Evolutionary conservation across 2,113 vertebrate species (phyloP).

Genomic region (Actenoides lindsayi): DNA sequence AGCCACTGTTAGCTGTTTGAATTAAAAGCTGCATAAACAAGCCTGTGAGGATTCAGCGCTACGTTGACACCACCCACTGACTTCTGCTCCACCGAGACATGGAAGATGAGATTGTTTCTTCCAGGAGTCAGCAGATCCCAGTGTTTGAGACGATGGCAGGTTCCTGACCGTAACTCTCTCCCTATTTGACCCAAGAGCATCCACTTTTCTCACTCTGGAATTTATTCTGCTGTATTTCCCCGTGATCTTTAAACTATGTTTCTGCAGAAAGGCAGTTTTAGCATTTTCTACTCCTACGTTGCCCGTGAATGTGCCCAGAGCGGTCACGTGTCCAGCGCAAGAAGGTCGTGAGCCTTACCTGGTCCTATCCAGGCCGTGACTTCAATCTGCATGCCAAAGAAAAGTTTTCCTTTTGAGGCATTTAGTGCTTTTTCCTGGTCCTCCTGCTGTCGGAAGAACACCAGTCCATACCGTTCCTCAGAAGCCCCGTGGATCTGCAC

Average conservation of each 20-base stretch:
- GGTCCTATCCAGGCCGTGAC: constrained; percentile 97
- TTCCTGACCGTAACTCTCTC: neutral
- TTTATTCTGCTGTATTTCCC: neutral
- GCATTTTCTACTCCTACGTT: neutral
- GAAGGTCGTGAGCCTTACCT: constrained; percentile 74
- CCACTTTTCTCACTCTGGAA: neutral
- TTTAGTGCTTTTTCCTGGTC: constrained; percentile 97
- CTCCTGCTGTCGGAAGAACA: constrained; percentile 98
- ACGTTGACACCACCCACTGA: neutral
- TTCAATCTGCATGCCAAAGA: constrained; percentile 99
- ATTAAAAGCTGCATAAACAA: constrained; percentile 4
- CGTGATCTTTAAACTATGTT: neutral
- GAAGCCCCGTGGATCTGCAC: constrained; percentile 97
- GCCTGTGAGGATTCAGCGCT: neutral
- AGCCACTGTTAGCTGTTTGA: neutral
- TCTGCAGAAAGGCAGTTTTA: neutral
- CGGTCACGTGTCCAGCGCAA: rapidly evolving
- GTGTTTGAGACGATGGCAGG: neutral
- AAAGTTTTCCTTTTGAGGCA: constrained; percentile 97
- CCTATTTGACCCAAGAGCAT: neutral
- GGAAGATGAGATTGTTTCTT: neutral
- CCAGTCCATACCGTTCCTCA: constrained; percentile 95
- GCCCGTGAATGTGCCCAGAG: neutral
- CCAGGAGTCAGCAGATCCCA: neutral
- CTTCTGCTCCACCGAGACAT: neutral